Conservation (phyloP, 2,888 invertebrate genomes). For the Amphimallon solstitiale region DNA sequence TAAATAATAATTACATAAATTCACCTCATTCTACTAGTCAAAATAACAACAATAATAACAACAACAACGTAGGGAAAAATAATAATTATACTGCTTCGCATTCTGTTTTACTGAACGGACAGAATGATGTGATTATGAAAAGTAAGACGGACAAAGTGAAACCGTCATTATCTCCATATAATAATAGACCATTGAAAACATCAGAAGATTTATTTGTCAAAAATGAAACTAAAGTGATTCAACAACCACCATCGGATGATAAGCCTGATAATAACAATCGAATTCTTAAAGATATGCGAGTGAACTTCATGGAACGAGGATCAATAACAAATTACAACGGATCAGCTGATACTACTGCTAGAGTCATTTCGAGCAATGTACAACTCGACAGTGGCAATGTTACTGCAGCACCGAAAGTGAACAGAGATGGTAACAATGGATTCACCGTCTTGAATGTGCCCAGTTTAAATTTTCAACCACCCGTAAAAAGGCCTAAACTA, state of each 20-base stretch:
- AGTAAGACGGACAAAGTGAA: constrained; percentile 21
- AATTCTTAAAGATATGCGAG: neutral
- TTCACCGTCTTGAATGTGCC: constrained; percentile 60
- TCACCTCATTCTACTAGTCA: constrained; percentile 57
- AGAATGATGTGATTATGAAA: constrained; percentile 4
- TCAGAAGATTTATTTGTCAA: constrained; percentile 1
- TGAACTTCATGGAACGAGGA: constrained; percentile 1
- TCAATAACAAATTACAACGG: neutral
- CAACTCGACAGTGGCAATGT: too few relatives aligned
- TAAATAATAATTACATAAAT: constrained; percentile 56
- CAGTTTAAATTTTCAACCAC: constrained; percentile 51
- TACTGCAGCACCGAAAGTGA: constrained; percentile 1
- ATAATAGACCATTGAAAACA: neutral
- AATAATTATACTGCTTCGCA: constrained; percentile 20
- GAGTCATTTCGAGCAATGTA: neutral
- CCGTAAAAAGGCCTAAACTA: constrained; percentile 54
- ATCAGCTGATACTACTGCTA: neutral
- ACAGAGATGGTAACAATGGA: constrained; percentile 20
- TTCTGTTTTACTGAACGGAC: constrained; percentile 22
- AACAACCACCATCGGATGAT: too few relatives aligned
- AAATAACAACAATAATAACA: constrained; percentile 41
- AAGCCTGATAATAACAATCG: neutral
- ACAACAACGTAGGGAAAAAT: constrained; percentile 18
- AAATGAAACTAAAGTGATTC: neutral
- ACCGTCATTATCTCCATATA: too few relatives aligned